Percentiles rank a stretch among this genome's conserved stretches.
phyloP scores from a whole-genome alignment of 2,797 vertebrate species.

The Orestias chungarensis region DNA sequence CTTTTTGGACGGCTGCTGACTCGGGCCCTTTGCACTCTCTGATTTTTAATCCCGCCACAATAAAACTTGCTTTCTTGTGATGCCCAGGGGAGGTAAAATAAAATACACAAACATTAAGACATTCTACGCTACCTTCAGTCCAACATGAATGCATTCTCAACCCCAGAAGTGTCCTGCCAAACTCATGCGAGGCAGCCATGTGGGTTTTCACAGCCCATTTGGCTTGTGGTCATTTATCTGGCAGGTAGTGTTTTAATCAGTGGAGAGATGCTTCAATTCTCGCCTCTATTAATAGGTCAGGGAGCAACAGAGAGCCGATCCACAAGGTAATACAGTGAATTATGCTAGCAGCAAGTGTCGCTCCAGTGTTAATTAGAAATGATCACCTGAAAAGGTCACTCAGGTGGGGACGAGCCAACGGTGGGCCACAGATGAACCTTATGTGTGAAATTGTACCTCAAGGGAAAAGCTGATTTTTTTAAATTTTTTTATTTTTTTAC shows the following conservation, averaged over 20 bases:
- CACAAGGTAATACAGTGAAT: slow-evolving; percentile 42
- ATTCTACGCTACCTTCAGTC: neutral
- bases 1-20: slow-evolving; percentile 54
- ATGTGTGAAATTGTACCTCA: slow-evolving; percentile 22
- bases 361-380: slow-evolving; percentile 49
- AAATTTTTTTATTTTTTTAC: too few relatives aligned
- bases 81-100: slow-evolving; percentile 24
- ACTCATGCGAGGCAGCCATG: neutral
- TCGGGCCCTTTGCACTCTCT: slow-evolving; percentile 30
- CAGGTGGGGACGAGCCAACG: slow-evolving; percentile 24
- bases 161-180: slow-evolving; percentile 9
- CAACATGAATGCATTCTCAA: slow-evolving; percentile 8
- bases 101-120: slow-evolving; percentile 22
- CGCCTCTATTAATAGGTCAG: slow-evolving; percentile 60
- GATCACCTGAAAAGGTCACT: slow-evolving; percentile 57
- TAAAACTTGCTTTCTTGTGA: slow-evolving; percentile 58
- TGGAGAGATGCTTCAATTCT: slow-evolving; percentile 56
- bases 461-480: slow-evolving; percentile 28
- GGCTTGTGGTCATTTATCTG: slow-evolving; percentile 36
- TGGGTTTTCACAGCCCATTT: slow-evolving; percentile 24
- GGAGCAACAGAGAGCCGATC: slow-evolving; percentile 23
- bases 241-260: slow-evolving; percentile 54
- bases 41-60: slow-evolving; percentile 63
- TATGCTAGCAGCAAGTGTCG: slow-evolving; percentile 32
- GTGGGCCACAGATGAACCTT: slow-evolving; percentile 14